These are phyloP conservation scores for Sceliomorpha sp. DNA, from an alignment of 2,888 invertebrate genomes.

Conservation along the genomic window DNA sequence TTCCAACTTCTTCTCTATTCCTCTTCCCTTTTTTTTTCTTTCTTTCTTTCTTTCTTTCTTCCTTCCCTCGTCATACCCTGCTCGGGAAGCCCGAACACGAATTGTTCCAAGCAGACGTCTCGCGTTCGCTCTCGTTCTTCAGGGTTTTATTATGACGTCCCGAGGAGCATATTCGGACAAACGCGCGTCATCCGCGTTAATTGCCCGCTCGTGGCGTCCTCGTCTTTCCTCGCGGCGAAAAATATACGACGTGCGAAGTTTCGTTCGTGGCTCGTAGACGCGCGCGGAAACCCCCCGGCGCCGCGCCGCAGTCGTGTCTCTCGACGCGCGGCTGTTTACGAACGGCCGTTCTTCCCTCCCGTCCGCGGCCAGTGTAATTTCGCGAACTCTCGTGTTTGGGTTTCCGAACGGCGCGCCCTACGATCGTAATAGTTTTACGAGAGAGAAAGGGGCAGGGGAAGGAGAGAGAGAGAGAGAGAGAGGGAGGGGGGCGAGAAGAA, in stretches of 20 bases:
- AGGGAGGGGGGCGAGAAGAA: too few relatives aligned
- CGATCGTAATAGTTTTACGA: slow-evolving; percentile 31
- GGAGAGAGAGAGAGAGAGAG: too few relatives aligned
- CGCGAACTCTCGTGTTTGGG: slow-evolving; percentile 37
- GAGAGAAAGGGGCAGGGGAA: too few relatives aligned
- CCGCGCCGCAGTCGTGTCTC: slow-evolving; percentile 1
- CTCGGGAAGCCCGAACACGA: slow-evolving; percentile 13
- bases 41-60: slow-evolving; percentile 20
- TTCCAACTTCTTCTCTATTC: slow-evolving; percentile 7
- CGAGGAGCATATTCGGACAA: slow-evolving; percentile 2
- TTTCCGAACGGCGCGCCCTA: slow-evolving; percentile 37
- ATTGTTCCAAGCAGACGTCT: slow-evolving; percentile 27
- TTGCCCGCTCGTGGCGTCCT: slow-evolving; percentile 13
- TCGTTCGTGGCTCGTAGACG: background rate
- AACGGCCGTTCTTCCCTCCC: slow-evolving; percentile 41
- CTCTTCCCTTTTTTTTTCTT: slow-evolving; percentile 58
- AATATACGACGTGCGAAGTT: slow-evolving; percentile 12
- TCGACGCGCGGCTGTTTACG: background rate
- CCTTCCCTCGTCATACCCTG: slow-evolving; percentile 1
- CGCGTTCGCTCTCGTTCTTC: slow-evolving; percentile 24
- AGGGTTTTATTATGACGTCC: slow-evolving; percentile 12
- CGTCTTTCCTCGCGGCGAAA: background rate
- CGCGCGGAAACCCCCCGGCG: background rate
- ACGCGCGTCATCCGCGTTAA: slow-evolving; percentile 8
- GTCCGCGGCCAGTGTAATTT: slow-evolving; percentile 41